phyloP scores from a whole-genome alignment of 2,113 vertebrate species.

The Stomatorhinus ivindoensis region DNA sequence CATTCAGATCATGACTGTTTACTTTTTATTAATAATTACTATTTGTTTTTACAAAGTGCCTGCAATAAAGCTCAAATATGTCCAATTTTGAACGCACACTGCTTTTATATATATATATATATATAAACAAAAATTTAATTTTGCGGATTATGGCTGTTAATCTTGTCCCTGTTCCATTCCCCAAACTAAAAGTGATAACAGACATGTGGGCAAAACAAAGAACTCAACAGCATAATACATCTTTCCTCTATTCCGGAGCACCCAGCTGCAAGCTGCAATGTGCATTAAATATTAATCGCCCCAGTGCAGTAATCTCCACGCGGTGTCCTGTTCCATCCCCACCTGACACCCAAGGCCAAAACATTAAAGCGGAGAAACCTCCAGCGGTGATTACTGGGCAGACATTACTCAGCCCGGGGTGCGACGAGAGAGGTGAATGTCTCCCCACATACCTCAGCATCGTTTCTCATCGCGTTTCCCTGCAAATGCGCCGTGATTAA shows the following conservation, averaged over 20 bases:
- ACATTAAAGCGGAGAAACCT: not conserved
- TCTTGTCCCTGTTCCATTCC: not conserved
- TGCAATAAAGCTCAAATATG: not conserved
- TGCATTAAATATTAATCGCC: constrained; percentile 15
- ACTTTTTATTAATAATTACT: not conserved
- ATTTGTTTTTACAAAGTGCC: not conserved
- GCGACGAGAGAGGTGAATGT: constrained; percentile 57
- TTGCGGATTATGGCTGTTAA: not conserved
- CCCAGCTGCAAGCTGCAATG: constrained; percentile 10
- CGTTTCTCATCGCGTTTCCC: not conserved
- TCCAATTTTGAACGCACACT: not conserved
- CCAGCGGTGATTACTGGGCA: constrained; percentile 48
- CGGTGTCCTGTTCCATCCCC: not conserved
- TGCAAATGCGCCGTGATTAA: constrained; percentile 54
- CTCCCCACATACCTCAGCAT: constrained; percentile 60
- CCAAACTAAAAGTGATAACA: not conserved
- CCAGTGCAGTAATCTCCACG: constrained; percentile 1
- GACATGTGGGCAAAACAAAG: not conserved
- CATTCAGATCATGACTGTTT: not conserved
- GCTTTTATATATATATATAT: not conserved
- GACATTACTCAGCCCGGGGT: constrained; percentile 28
- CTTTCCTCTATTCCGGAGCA: not conserved
- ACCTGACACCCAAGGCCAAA: constrained; percentile 23
- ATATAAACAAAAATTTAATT: not conserved
- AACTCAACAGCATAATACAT: not conserved